Percentiles rank a stretch among this genome's conserved stretches.
Conservation (phyloP, 2,888 invertebrate species). For the Leptothorax acervorum region DNA sequence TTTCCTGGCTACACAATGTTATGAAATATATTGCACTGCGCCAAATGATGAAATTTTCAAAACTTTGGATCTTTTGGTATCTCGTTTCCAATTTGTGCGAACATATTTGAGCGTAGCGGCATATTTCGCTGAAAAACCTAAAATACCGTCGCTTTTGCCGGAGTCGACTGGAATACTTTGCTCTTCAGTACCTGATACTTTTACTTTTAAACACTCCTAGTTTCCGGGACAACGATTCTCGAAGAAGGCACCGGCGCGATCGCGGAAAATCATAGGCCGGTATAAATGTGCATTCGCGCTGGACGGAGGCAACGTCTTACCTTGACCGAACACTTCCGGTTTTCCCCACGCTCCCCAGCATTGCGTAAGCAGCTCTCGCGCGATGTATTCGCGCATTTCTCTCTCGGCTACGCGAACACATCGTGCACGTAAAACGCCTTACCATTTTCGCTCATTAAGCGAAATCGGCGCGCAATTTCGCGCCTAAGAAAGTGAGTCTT, state of each 20-base stretch:
- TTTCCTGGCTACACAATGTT: neutral
- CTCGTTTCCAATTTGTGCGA: neutral
- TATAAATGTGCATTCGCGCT: conserved; percentile 55
- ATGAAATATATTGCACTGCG: neutral
- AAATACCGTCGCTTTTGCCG: neutral
- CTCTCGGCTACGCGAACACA: neutral
- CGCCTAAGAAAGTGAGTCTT: conserved; percentile 46
- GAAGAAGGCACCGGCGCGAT: conserved; percentile 31
- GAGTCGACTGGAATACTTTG: neutral
- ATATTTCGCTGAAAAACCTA: neutral
- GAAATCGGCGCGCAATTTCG: conserved; percentile 33
- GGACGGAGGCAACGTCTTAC: conserved; percentile 73
- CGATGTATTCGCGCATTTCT: conserved; percentile 24
- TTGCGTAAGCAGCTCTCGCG: conserved; percentile 58
- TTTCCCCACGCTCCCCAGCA: conserved; percentile 55
- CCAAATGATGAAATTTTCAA: neutral
- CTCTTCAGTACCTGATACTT: conserved; percentile 1
- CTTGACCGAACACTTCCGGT: conserved; percentile 76
- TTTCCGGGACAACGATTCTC: neutral
- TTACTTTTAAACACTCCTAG: conserved; percentile 4
- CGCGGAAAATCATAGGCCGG: conserved; percentile 41
- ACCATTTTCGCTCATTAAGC: conserved; percentile 29
- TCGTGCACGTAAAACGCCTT: neutral
- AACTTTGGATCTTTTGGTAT: neutral
- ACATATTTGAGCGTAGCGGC: neutral